Conservation (phyloP, 2,888 invertebrate species). For the Apamea epomidion region DNA sequence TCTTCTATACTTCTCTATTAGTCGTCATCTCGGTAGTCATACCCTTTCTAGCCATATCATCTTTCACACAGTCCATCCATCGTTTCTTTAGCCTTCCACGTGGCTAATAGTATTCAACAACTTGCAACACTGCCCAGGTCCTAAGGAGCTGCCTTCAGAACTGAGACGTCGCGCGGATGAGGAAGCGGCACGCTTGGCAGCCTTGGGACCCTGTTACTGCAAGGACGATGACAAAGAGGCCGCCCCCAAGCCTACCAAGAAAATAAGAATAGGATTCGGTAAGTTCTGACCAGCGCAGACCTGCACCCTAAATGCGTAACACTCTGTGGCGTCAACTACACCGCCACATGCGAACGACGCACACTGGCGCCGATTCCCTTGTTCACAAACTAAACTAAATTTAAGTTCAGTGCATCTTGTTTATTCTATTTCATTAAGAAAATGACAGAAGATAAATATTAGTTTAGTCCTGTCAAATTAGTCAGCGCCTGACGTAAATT, state of each 20-base stretch:
- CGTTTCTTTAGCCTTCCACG: not conserved
- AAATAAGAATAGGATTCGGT: not conserved
- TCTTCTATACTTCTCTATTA: not conserved
- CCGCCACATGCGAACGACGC: not conserved
- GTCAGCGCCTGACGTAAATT: too few relatives aligned
- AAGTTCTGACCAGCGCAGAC: not conserved
- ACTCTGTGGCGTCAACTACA: too few relatives aligned
- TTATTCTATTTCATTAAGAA: too few relatives aligned
- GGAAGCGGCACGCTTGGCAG: constrained; percentile 12
- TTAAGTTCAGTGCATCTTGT: too few relatives aligned
- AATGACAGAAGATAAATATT: too few relatives aligned
- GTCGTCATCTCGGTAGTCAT: not conserved
- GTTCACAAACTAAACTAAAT: too few relatives aligned
- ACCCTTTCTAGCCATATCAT: not conserved
- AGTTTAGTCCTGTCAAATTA: too few relatives aligned
- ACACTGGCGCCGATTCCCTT: too few relatives aligned
- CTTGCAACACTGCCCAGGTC: constrained; percentile 64
- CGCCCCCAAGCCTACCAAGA: rapidly evolving
- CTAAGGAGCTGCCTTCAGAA: constrained; percentile 77
- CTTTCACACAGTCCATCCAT: not conserved
- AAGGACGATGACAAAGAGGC: constrained; percentile 23
- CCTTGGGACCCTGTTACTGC: constrained; percentile 73
- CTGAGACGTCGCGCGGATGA: constrained; percentile 72
- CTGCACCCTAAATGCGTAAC: not conserved
- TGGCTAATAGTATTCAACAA: not conserved